phyloP scores from a whole-genome alignment of 1,140 invertebrate species.

The Eriocheir sinensis region DNA sequence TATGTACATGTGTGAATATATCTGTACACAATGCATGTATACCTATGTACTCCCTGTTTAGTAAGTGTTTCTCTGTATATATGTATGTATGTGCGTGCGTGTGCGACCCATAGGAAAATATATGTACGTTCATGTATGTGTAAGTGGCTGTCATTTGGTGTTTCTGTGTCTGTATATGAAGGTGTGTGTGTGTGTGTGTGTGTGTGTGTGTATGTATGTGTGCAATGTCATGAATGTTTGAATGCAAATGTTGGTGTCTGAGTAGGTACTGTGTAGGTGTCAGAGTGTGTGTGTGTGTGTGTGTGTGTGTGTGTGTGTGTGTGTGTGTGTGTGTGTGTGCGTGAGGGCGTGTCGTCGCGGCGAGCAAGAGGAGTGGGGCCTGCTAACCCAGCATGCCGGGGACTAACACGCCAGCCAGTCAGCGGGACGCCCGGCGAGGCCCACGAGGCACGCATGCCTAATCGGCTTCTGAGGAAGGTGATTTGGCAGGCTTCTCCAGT shows the following conservation, averaged over 20 bases:
- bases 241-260: no score
- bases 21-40: neutral
- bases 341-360: neutral
- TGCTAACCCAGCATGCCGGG: neutral
- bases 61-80: neutral
- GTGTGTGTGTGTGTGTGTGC: neutral
- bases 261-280: no score
- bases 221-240: neutral
- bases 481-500: constrained; percentile 81
- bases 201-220: neutral
- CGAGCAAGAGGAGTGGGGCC: neutral
- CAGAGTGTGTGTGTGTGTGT: neutral
- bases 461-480: constrained; percentile 81
- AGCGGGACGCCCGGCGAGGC: neutral
- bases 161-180: constrained; percentile 24
- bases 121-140: neutral
- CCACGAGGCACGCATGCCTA: constrained; percentile 80
- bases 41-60: no score
- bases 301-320: neutral
- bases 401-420: neutral
- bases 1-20: constrained; percentile 3
- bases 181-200: constrained; percentile 50
- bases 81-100: neutral
- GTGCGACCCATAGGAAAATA: neutral
- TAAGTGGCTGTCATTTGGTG: neutral